These are phyloP conservation scores for Oncorhynchus tshawytscha DNA, from an alignment of 2,113 vertebrate genomes.

Conservation along the genomic window DNA sequence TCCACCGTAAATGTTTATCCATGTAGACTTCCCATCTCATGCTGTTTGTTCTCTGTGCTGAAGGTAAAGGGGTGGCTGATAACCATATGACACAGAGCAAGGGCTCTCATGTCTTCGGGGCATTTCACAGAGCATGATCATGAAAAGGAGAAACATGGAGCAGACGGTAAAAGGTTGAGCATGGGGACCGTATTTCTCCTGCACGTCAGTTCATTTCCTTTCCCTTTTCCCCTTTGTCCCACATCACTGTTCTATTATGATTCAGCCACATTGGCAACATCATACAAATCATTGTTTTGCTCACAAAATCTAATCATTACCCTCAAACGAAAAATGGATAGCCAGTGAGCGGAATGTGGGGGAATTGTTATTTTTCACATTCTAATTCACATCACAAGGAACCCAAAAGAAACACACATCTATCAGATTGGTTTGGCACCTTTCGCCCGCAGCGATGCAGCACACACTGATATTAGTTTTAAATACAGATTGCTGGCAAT, in stretches of 20 bases:
- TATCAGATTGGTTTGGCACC: conserved; percentile 75
- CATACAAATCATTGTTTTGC: conserved; percentile 70
- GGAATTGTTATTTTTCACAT: conserved; percentile 80
- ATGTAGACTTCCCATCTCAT: conserved; percentile 74
- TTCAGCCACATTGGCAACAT: conserved; percentile 65
- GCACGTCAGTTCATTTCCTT: conserved; percentile 64
- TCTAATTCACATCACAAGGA: conserved; percentile 76
- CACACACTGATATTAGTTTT: conserved; percentile 81
- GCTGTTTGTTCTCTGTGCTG: conserved; percentile 69
- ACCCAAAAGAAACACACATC: conserved; percentile 70
- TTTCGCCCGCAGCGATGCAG: conserved; percentile 80
- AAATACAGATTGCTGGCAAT: conserved; percentile 88
- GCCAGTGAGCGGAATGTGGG: conserved; percentile 63
- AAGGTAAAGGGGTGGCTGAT: conserved; percentile 62
- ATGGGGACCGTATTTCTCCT: conserved; percentile 63
- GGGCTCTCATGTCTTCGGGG: conserved; percentile 73
- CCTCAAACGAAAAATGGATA: conserved; percentile 73
- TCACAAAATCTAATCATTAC: conserved; percentile 76
- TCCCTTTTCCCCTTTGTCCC: conserved; percentile 64
- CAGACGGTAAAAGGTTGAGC: conserved; percentile 73
- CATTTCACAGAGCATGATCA: conserved; percentile 67
- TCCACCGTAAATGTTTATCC: conserved; percentile 74
- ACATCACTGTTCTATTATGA: conserved; percentile 74
- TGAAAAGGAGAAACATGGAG: conserved; percentile 67
- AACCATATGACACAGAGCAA: conserved; percentile 65